phyloP scores from a whole-genome alignment of 37 sponge, comb jelly and placozoan species.

The Aphrocallistes beatrix region DNA sequence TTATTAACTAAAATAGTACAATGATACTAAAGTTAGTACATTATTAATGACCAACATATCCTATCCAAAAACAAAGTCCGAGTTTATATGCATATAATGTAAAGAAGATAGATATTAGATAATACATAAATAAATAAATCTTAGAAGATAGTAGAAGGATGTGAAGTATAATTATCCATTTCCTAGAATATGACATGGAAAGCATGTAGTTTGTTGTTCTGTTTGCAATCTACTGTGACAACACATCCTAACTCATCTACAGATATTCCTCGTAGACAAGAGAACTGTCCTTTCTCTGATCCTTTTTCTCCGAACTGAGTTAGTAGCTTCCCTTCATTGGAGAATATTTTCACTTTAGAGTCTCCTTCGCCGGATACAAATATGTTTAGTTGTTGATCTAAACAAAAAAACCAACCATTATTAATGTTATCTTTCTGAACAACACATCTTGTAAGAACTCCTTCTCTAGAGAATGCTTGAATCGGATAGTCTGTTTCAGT shows the following conservation, averaged over 20 bases:
- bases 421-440: not conserved
- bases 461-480: not conserved
- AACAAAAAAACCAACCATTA: not conserved
- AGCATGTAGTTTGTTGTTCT: not conserved
- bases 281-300: not conserved
- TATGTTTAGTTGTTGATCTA: slow-evolving; percentile 15
- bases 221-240: not conserved
- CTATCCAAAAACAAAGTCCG: no score
- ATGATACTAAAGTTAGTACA: no score
- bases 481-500: not conserved
- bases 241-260: not conserved
- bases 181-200: no score
- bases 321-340: not conserved
- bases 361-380: not conserved
- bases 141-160: no score
- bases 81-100: no score
- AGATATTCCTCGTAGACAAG: not conserved
- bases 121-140: no score
- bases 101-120: no score
- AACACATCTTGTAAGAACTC: not conserved
- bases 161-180: no score
- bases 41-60: no score
- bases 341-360: not conserved
- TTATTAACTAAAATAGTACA: no score
- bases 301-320: slow-evolving; percentile 18